Evolutionary conservation across 2,888 invertebrate genomes (phyloP), one percentile per base, ranked within the genome.

Genomic region (Hirtodrosophila confusa): DNA sequence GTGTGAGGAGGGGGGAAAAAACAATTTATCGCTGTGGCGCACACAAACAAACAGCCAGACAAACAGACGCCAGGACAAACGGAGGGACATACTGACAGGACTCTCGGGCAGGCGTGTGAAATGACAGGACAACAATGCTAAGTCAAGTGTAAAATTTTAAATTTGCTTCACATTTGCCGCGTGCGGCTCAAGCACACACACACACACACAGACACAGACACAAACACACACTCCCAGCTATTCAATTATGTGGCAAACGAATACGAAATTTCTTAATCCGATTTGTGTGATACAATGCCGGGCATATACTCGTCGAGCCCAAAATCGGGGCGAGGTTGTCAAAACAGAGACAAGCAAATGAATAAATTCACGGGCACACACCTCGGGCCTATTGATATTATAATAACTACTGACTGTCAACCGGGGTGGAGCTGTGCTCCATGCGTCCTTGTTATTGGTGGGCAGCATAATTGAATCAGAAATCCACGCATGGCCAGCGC

Each of bases 91-190:
- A 53, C 24, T 43, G 17, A 17, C 58, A 49, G 57, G 73, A 48
- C 60, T 49, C 35, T 49, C 8, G 41, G 64, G 57, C 78, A 76
- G 55, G 79, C 86, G 86, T 84, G 86, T 82, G 89, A 89, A 82
- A 88, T 87, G 86, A 85, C 83, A 83, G 85, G 88, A 90, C 89
- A 90, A 89, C 88, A 83, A 78, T 79, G 89, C 72, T 85, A 91
- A 91, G 91, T 91, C 91, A 90, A 91, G 91, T 91, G 91, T 89
- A 88, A 91, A 91, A 91, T 91, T 91, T 91, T 91, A 91, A 91
- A 91, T 91, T 91, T 91, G 89, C 87, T 90, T 90, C 89, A 89
- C 91, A 90, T 89, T 90, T 90, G 78, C 66, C 78, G 77, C 66
- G 61, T 65, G 75, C 72, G 74, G 79, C 80, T 67, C 70, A 70